A percentile compares a stretch with the other conserved stretches of the same genome.
Conservation (phyloP, 2,888 invertebrate species). For the Globia sparganii region DNA sequence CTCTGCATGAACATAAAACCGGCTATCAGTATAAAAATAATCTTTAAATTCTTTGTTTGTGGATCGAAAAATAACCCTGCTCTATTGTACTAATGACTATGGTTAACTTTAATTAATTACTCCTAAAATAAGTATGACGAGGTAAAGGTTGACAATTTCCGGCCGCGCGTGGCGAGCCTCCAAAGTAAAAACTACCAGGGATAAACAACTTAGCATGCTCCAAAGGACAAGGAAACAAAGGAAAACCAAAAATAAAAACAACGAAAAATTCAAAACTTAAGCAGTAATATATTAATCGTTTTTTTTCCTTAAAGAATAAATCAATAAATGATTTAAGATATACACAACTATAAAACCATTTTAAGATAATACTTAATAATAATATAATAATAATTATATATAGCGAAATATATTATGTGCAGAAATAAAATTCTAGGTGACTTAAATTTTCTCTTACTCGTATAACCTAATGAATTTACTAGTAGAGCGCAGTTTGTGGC, state of each 20-base stretch:
- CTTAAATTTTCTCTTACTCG: conserved; percentile 90
- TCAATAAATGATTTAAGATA: conserved; percentile 90
- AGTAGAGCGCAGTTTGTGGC: conserved; percentile 83
- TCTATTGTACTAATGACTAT: conserved; percentile 90
- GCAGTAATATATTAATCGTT: conserved; percentile 91
- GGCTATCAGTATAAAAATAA: conserved; percentile 90
- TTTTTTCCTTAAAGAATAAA: conserved; percentile 89
- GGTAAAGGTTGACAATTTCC: conserved; percentile 89
- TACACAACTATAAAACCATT: conserved; percentile 91
- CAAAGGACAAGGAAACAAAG: conserved; percentile 81
- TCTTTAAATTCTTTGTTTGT: conserved; percentile 87
- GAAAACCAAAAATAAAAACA: conserved; percentile 85
- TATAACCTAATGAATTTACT: conserved; percentile 90
- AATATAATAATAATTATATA: conserved; percentile 91
- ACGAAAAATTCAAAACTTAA: conserved; percentile 89
- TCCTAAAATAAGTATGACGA: conserved; percentile 89
- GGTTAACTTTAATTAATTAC: conserved; percentile 90
- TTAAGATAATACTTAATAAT: conserved; percentile 91
- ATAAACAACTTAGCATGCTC: conserved; percentile 77
- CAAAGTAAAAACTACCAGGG: conserved; percentile 76
- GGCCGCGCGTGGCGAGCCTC: conserved; percentile 79
- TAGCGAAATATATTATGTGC: conserved; percentile 91
- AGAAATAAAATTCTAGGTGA: conserved; percentile 91
- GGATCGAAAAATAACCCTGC: conserved; percentile 91
- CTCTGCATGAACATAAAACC: conserved; percentile 89